These are phyloP conservation scores for Peromyscus leucopus DNA, from an alignment of 2,113 vertebrate species.

Conservation along the genomic window DNA sequence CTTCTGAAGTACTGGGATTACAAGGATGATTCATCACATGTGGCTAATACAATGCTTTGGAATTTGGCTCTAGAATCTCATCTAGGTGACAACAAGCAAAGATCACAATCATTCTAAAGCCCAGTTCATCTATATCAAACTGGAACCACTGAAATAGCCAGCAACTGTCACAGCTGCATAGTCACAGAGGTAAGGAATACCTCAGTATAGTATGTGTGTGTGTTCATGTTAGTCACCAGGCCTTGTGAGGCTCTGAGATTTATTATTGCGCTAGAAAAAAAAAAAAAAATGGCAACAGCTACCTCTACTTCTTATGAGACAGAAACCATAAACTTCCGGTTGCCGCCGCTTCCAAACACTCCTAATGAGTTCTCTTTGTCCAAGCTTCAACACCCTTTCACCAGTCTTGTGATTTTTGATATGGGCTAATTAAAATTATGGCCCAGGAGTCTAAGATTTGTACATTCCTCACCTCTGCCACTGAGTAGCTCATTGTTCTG, in stretches of 20 bases:
- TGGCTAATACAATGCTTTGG: neutral
- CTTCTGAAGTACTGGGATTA: neutral
- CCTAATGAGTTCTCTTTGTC: neutral
- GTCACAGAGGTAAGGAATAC: neutral
- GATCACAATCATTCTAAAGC: neutral
- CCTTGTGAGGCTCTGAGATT: neutral
- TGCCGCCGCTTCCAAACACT: neutral
- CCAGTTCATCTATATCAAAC: neutral
- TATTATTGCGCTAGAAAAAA: neutral
- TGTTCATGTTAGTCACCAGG: neutral
- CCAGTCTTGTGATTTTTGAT: neutral
- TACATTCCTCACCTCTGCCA: neutral
- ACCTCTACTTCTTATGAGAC: neutral
- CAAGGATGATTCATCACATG: neutral
- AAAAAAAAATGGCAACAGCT: neutral
- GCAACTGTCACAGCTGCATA: neutral
- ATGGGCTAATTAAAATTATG: neutral
- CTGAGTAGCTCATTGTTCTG: neutral
- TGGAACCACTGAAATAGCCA: neutral
- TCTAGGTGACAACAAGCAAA: neutral
- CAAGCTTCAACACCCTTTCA: neutral
- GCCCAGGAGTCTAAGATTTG: neutral
- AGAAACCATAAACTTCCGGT: neutral
- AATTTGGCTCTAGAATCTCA: neutral
- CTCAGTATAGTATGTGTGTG: neutral